Conservation (phyloP, 2,888 invertebrate species). For the Pimpla rufipes region DNA sequence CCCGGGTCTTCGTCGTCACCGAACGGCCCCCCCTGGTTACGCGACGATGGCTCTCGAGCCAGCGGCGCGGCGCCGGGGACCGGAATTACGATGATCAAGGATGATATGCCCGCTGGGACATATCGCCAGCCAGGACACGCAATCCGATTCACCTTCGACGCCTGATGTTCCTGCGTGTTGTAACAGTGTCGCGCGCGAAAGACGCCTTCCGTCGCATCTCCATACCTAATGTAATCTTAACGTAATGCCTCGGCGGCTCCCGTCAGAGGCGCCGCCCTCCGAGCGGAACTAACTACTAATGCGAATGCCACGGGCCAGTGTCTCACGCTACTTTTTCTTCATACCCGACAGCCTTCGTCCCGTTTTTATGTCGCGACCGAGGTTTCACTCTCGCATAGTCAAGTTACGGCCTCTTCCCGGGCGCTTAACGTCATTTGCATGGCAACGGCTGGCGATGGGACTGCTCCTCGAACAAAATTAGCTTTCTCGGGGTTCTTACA, state of each 20-base stretch:
- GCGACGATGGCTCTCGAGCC: constrained; percentile 32
- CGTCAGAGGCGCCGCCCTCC: constrained; percentile 78
- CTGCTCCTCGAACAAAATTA: constrained; percentile 8
- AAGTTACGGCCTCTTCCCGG: constrained; percentile 53
- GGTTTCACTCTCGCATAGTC: constrained; percentile 31
- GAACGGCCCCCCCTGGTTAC: constrained; percentile 45
- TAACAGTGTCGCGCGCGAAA: constrained; percentile 57
- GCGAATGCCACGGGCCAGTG: constrained; percentile 64
- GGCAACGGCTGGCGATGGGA: constrained; percentile 75
- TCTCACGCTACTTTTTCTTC: constrained; percentile 40
- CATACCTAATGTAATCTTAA: constrained; percentile 79
- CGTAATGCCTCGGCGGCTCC: constrained; percentile 73
- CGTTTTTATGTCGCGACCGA: constrained; percentile 55
- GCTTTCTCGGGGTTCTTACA: background rate
- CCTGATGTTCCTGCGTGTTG: constrained; percentile 68
- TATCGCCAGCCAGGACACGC: constrained; percentile 52
- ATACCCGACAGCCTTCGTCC: constrained; percentile 36
- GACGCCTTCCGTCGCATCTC: constrained; percentile 70
- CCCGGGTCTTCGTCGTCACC: constrained; percentile 32
- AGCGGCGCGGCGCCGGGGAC: constrained; percentile 42
- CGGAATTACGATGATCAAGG: constrained; percentile 69
- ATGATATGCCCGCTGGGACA: constrained; percentile 66
- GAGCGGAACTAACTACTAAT: constrained; percentile 84
- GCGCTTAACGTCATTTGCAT: constrained; percentile 79
- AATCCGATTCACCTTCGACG: constrained; percentile 67